Evolutionary conservation across 2,888 invertebrate species (phyloP).

Genomic region (Eupelmus urozonus): DNA sequence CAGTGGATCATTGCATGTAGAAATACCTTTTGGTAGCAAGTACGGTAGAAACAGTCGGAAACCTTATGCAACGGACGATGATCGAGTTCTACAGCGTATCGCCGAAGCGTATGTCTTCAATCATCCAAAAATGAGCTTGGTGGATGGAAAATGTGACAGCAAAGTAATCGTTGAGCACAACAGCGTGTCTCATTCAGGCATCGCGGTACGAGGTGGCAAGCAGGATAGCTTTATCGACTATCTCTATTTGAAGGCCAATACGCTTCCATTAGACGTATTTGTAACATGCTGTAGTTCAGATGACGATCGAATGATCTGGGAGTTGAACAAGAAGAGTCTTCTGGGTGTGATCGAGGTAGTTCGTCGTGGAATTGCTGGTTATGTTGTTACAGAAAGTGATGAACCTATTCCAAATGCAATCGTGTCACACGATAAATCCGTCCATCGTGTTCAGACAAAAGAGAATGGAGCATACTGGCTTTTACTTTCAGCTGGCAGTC

Average conservation of each 20-base stretch:
- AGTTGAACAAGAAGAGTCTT: conserved; percentile 69
- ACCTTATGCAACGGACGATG: conserved; percentile 67
- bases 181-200: conserved; percentile 65
- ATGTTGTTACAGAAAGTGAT: conserved; percentile 68
- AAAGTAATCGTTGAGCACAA: conserved; percentile 62
- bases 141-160: conserved; percentile 64
- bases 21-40: conserved; percentile 69
- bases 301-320: conserved; percentile 67
- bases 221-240: conserved; percentile 71
- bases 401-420: conserved; percentile 70
- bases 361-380: conserved; percentile 70
- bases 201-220: conserved; percentile 59
- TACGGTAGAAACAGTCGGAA: conserved; percentile 56
- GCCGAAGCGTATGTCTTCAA: conserved; percentile 66
- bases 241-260: conserved; percentile 72
- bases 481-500: conserved; percentile 74
- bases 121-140: conserved; percentile 64
- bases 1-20: conserved; percentile 72
- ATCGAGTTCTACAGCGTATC: conserved; percentile 65
- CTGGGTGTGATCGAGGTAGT: conserved; percentile 67
- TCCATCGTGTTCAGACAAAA: conserved; percentile 67
- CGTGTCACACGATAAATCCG: conserved; percentile 70
- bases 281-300: conserved; percentile 74
- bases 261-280: conserved; percentile 72
- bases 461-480: conserved; percentile 73